A percentile compares a stretch with the other conserved stretches of the same genome.
phyloP scores from a whole-genome alignment of 2,113 vertebrate species.

The Ceyx cyanopectus region DNA sequence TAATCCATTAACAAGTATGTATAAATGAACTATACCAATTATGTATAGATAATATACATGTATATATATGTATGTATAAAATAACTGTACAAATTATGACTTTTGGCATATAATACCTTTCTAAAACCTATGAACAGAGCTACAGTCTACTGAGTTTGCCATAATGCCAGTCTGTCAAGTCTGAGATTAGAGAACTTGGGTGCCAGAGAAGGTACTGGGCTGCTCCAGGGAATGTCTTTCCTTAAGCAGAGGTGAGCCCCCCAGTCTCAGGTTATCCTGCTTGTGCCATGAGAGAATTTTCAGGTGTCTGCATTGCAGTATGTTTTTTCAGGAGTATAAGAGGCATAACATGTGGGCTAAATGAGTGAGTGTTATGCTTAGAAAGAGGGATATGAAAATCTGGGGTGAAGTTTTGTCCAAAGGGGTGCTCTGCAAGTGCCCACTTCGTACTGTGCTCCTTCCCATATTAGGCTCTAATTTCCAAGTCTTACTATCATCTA shows the following conservation, averaged over 20 bases:
- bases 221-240: neutral
- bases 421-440: neutral
- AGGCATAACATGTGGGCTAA: neutral
- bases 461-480: neutral
- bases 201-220: neutral
- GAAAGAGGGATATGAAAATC: neutral
- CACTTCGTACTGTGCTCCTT: neutral
- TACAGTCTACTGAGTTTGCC: neutral
- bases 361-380: neutral
- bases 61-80: neutral
- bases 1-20: neutral
- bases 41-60: too few relatives aligned
- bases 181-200: neutral
- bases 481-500: neutral
- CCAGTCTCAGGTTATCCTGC: neutral
- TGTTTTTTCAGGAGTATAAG: neutral
- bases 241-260: neutral
- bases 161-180: accelerated
- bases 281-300: neutral
- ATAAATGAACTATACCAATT: too few relatives aligned
- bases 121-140: neutral
- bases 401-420: neutral
- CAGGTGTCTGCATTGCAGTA: neutral
- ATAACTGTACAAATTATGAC: neutral
- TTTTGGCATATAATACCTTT: neutral